Evolutionary conservation across 2,113 vertebrate genomes (phyloP), one percentile per base, ranked within the genome.

Genomic region (Indri indri): DNA sequence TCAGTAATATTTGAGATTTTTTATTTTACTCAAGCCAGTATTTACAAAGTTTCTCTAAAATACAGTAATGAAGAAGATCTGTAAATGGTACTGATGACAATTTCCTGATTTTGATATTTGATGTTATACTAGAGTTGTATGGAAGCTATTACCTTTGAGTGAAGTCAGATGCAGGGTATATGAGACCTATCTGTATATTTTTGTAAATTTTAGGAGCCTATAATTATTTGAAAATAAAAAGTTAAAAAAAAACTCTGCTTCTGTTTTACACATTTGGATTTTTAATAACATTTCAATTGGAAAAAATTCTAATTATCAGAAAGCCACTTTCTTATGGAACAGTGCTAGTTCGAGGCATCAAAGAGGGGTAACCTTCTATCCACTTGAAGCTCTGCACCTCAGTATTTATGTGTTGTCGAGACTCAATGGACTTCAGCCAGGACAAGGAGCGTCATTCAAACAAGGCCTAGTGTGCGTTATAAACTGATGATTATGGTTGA

Each of bases 381-480:
- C 20, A 7, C 5, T 0, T 25, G 1, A 2, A 34, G 5, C 13
- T 6, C 11, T 6, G 1, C 2, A 10, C 25, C 8, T 0, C 7
- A 1, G 18, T 8, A 42, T 16, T 20, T 42, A 70, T 8, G 0
- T 50, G 16, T 30, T 47, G 22, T 37, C 9, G 42, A 81, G 13
- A 30, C n/a, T 17, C 2, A 0, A 3, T 73, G 18, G 32, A 76
- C 17, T 40, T 90, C 1, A 73, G 32, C 4, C 32, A 42, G 7
- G 4, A 57, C 7, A 3, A 1, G 6, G 13, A 42, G 34, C 40
- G 50, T 27, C 45, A 57, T 52, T 71, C 50, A 90, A 76, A 71
- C 14, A 89, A 91, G 30, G 18, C 54, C 37, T 5, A 12, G 8
- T 40, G 23, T 52, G 6, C 11, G 3, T 12, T 13, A 14, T 10